Conservation (phyloP, 1,140 invertebrate species). For the Maconellicoccus hirsutus region DNA sequence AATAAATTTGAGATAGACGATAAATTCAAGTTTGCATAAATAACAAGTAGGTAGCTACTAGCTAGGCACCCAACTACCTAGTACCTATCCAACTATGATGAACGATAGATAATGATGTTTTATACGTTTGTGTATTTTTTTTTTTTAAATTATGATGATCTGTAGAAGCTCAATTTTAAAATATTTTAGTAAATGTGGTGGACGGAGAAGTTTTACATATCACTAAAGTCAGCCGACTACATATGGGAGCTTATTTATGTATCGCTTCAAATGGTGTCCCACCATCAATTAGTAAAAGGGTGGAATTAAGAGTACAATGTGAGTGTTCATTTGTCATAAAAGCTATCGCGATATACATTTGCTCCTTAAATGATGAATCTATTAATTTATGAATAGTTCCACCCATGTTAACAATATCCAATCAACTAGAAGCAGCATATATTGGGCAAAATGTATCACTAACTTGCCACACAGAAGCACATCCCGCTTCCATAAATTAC, state of each 20-base stretch:
- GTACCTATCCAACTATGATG: too few relatives aligned
- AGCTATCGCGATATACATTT: background rate
- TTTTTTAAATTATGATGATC: too few relatives aligned
- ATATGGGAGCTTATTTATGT: constrained; percentile 82
- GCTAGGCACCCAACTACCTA: too few relatives aligned
- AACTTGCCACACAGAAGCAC: constrained; percentile 77
- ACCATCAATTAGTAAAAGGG: constrained; percentile 74
- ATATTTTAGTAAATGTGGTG: constrained; percentile 62
- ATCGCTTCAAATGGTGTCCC: constrained; percentile 78
- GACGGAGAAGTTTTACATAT: constrained; percentile 74
- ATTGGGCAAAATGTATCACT: constrained; percentile 67
- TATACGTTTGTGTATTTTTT: too few relatives aligned
- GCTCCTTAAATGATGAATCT: background rate
- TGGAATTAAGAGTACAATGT: constrained; percentile 80
- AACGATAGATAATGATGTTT: too few relatives aligned
- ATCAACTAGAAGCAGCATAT: constrained; percentile 71
- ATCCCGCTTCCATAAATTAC: constrained; percentile 78
- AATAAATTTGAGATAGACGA: too few relatives aligned
- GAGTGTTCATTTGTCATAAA: constrained; percentile 43
- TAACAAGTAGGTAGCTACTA: too few relatives aligned
- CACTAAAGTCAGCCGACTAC: constrained; percentile 73
- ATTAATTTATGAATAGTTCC: constrained; percentile 47
- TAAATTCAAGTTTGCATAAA: too few relatives aligned
- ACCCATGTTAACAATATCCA: constrained; percentile 73
- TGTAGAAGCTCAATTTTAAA: too few relatives aligned